Evolutionary conservation across 2,888 invertebrate genomes (phyloP).

Genomic region (Dynastes maya): DNA sequence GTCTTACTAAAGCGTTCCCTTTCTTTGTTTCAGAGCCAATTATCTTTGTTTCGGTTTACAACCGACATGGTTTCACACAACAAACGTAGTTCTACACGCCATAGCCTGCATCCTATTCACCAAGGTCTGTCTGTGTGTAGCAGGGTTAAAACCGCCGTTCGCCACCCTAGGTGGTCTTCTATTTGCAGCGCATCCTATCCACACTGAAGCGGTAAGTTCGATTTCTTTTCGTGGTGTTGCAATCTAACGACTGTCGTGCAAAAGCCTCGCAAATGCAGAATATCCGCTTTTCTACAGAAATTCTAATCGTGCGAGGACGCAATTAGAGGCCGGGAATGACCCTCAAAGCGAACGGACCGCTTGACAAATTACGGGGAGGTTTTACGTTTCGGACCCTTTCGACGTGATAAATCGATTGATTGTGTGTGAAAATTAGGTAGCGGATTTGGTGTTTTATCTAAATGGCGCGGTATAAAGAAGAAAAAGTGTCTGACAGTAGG

Average conservation of each 20-base stretch:
- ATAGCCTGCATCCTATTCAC: constrained; percentile 83
- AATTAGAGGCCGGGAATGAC: constrained; percentile 34
- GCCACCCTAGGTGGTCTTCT: constrained; percentile 82
- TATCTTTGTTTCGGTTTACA: constrained; percentile 80
- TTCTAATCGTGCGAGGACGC: constrained; percentile 9
- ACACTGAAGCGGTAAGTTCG: constrained; percentile 89
- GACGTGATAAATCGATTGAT: constrained; percentile 42
- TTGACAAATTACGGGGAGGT: constrained; percentile 42
- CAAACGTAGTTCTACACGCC: constrained; percentile 85
- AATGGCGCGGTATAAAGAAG: constrained; percentile 23
- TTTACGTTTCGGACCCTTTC: constrained; percentile 39
- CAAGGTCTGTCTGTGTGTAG: constrained; percentile 79
- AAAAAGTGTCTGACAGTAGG: not conserved
- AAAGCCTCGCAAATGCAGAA: not conserved
- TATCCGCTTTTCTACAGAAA: not conserved
- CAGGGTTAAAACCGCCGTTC: constrained; percentile 79
- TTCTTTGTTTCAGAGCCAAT: constrained; percentile 78
- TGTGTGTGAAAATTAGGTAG: constrained; percentile 38
- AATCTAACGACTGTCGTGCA: constrained; percentile 6
- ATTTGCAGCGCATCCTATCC: constrained; percentile 90
- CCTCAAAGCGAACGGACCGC: constrained; percentile 19
- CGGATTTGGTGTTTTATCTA: constrained; percentile 37
- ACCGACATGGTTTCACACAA: constrained; percentile 85
- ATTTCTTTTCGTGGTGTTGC: constrained; percentile 11
- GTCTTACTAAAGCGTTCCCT: not conserved